Base-by-base conservation (phyloP, 35 echinoderm and acorn worm species). In the Ophioderma brevispina region DNA sequence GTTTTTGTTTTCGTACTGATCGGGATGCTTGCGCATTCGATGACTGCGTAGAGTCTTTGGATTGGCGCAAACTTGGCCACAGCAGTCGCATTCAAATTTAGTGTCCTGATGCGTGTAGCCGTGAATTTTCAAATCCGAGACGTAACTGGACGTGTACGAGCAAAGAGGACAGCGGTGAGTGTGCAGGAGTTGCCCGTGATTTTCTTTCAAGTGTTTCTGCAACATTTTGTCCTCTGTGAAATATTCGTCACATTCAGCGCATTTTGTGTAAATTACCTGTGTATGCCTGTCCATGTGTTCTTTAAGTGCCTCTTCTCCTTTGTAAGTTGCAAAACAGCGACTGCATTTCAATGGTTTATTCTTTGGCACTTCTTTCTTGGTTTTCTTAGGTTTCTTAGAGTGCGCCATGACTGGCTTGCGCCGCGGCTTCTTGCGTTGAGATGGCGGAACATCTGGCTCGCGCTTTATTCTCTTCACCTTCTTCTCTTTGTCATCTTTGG, bases 21-120 rank as follows among this genome's bases (percentile, higher is more conserved):
- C 91, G 17, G 95, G 92, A 82, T 97, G 95, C 63, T 94, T 87
- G 13, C 95, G 87, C 33, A 87, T 31, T 39, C 88, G 85, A 75
- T 97, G 95, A 30, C 94, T 88, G 42, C 91, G 91, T 32, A 97
- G 86, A n/a, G 94, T 97, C 55, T 97, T 94, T 1, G 85, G 85
- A 41, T 92, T 94, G 5, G 92, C 91, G 42, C 87, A 92, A 35
- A 84, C 64, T 39, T 91, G 91, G 18, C 96, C 96, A 42, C 96
- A 98, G 34, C 85, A 76, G 55, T 98, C 96, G 55, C 96, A 98
- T 86, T 92, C 91, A 38, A 80, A 94, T 52, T 91, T 89, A 39
- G 85, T 82, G 8, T 91, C 96, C 1, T 84, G 84, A 55, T 98
- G 96, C 55, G 89, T 94, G 33, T 88, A 64, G 3, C 81, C 81